Percentiles rank a stretch among this genome's conserved stretches.
phyloP scores from a whole-genome alignment of 2,113 vertebrate species.

The Chaetodon trifascialis region DNA sequence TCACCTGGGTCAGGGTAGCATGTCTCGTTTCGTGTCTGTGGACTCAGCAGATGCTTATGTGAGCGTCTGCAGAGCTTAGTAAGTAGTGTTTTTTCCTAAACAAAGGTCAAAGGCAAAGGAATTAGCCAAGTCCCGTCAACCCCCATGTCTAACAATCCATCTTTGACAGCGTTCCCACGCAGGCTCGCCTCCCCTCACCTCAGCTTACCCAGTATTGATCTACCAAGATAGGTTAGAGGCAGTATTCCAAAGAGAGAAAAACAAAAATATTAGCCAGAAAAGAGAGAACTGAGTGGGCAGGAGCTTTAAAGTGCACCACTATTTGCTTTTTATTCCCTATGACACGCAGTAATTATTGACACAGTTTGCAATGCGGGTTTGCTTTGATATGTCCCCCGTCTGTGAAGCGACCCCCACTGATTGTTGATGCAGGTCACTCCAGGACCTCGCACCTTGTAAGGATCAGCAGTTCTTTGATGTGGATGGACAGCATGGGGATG shows the following conservation, averaged over 20 bases:
- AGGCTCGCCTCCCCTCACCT: slow-evolving; percentile 32
- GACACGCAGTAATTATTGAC: slow-evolving; percentile 65
- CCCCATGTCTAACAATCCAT: slow-evolving; percentile 22
- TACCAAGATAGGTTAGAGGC: slow-evolving; percentile 19
- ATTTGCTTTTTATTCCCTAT: slow-evolving; percentile 57
- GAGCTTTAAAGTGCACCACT: slow-evolving; percentile 30
- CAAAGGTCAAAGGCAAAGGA: slow-evolving; percentile 33
- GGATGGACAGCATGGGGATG: slow-evolving; percentile 39
- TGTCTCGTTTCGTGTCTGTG: slow-evolving; percentile 22
- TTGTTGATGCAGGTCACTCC: slow-evolving; percentile 45
- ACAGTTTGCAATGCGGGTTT: slow-evolving; percentile 29
- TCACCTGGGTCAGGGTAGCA: slow-evolving; percentile 6
- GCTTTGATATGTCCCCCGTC: slow-evolving; percentile 51
- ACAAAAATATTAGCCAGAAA: slow-evolving; percentile 48
- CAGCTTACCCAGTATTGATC: slow-evolving; percentile 63
- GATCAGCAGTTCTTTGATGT: slow-evolving; percentile 60
- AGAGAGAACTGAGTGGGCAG: not conserved
- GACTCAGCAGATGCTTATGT: slow-evolving; percentile 59
- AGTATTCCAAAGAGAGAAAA: slow-evolving; percentile 52
- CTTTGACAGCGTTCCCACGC: slow-evolving; percentile 42
- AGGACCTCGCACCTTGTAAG: slow-evolving; percentile 41
- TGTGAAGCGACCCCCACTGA: slow-evolving; percentile 15
- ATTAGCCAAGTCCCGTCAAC: slow-evolving; percentile 47
- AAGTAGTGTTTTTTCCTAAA: slow-evolving; percentile 10
- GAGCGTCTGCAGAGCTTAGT: slow-evolving; percentile 28